Evolutionary conservation across 2,113 vertebrate species (phyloP), one percentile per base, ranked within the genome.

Genomic region (Uropsilus gracilis): DNA sequence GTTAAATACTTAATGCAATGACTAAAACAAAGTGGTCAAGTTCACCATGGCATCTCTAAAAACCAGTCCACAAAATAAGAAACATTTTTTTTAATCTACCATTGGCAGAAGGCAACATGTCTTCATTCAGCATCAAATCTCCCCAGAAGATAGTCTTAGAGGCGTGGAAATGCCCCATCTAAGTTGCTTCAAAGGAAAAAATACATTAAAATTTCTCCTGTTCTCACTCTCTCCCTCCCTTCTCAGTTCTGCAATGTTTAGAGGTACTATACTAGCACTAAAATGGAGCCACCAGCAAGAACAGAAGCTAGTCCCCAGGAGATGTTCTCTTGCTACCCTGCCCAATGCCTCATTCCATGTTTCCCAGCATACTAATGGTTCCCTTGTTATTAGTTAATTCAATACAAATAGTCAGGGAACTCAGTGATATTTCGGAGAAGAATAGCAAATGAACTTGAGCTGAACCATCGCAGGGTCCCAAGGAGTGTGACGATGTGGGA

Each of bases 361-460:
- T 84, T 72, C 57, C 71, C 53, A 85, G 95, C 59, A 95, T 87
- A 55, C 83, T 84, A 94, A 91, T 59, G 42, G 90, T 7, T 81
- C 83, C 82, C 91, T 80, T 24, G 59, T 53, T 66, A 68, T 46
- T 89, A 63, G 69, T 94, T 73, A 80, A 95, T 91, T 91, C 91
- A 77, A 32, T 59, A 32, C 75, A 81, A 87, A 85, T 53, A 61
- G 82, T 81, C 91, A 76, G 77, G 63, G 96, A 96, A 82, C 55
- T 91, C 86, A 73, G 68, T 32, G 39, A 42, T 34, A 48, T 32
- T 89, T 84, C 81, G 32, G 76, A 82, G 78, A 66, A 89, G 75
- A 97, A 94, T 94, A 95, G 91, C 94, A 93, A 97, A 91, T 96
- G 93, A 97, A 94, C 95, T 96, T 64, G 78, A 90, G 53, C 94